Evolutionary conservation across 2,888 invertebrate species (phyloP), one percentile per base, ranked within the genome.

Genomic region (Coelinius sp.): DNA sequence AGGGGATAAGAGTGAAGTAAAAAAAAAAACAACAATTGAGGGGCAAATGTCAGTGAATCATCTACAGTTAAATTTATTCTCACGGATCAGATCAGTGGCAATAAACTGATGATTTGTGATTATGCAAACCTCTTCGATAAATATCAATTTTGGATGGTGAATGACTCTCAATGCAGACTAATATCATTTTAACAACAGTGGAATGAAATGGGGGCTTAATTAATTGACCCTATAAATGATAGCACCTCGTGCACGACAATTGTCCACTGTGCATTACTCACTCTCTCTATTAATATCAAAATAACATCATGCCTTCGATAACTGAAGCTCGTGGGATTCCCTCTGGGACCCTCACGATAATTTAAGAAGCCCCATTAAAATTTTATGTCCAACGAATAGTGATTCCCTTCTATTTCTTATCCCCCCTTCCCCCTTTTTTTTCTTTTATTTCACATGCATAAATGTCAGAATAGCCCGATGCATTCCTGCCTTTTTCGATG

Each of bases 151-250:
- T 31, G 14, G 10, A 1, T n/a, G 24, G 35, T n/a, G 6, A 20
- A 5, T 59, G 31, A 49, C 20, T 67, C 49, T 59, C 35, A 67
- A 71, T 71, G 71, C 71, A 71, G 71, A 71, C 67, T 66, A 71
- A 71, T 71, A 67, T 71, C 12, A 27, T 62, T 71, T 66, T 71
- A 70, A 70, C 59, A 35, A 31, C 27, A 56, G 14, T 14, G 7
- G 27, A 53, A 53, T 25, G 53, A 25, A 62, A 31, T 70, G 41
- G 44, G n/a, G n/a, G n/a, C n/a, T n/a, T 70, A 56, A 70, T 70
- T 70, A 70, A 70, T 70, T 70, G 70, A 56, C 27, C 65, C 31
- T 31, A 70, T 56, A 62, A 70, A 56, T 22, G 63, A 41, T 65
- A 7, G 14, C 41, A 52, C 38, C 44, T 31, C 53, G 41, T 44